These are phyloP conservation scores for Synanthedon vespiformis DNA, from an alignment of 2,888 invertebrate species.

Conservation along the genomic window DNA sequence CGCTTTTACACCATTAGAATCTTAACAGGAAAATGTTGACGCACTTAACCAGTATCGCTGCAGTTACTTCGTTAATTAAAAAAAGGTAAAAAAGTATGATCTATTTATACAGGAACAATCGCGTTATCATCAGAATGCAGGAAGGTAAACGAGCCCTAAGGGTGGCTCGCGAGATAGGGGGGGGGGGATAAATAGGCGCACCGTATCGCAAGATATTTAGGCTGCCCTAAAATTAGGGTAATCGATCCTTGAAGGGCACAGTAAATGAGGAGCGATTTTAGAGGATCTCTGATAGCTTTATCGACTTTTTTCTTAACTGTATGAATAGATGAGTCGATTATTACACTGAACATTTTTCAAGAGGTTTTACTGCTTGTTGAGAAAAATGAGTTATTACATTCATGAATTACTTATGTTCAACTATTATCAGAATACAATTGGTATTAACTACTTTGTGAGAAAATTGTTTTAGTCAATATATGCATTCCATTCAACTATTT, in stretches of 20 bases:
- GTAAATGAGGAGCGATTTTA: constrained; percentile 37
- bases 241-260: constrained; percentile 22
- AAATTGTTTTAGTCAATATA: no score
- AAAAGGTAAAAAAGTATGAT: constrained; percentile 4
- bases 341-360: not conserved
- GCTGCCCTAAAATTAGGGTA: constrained; percentile 19
- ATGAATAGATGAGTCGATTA: not conserved
- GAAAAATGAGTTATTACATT: no score
- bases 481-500: no score
- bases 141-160: constrained; percentile 22
- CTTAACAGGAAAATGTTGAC: not conserved
- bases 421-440: no score
- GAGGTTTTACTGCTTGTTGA: no score
- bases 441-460: no score
- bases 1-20: not conserved
- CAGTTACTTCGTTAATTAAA: constrained; percentile 6
- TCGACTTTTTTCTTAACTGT: constrained; percentile 9
- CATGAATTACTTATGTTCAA: no score
- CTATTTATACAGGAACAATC: constrained; percentile 31
- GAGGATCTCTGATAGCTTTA: constrained; percentile 30
- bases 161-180: constrained; percentile 15
- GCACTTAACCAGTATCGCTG: not conserved
- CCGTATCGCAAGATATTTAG: constrained; percentile 24
- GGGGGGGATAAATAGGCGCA: constrained; percentile 17
- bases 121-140: constrained; percentile 22